Base-by-base conservation (phyloP, 2,888 invertebrate species). In the Phasia obesa region DNA sequence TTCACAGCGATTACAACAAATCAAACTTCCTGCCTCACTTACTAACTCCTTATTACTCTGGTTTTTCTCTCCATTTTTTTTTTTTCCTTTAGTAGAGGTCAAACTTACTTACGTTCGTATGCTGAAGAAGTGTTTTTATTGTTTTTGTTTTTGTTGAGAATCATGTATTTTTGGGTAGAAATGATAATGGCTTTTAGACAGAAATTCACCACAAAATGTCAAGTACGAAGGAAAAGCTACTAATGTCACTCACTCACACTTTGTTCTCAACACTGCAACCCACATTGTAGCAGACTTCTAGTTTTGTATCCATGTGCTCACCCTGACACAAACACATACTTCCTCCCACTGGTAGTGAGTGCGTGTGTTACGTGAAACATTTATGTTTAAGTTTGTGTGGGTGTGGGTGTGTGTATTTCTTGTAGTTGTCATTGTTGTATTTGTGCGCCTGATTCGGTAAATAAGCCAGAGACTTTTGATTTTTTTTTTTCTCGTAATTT, bases 171-270 rank as follows among this genome's bases (percentile, higher is more conserved):
- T 76, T 69, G 49, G 62, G 17, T 25, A 64, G 64, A 81, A 76
- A 77, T 65, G 65, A 82, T 62, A 23, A 90, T 90, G 91, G 90
- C 91, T 91, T 90, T 89, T 88, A 86, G 89, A 89, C 88, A 86
- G 89, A 89, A 89, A 90, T 89, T 91, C 90, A 90, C 91, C 91
- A 91, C 91, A 91, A 91, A 91, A 90, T 90, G 91, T 91, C 90
- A 91, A 90, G 90, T 90, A 89, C 88, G 88, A 88, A 87, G 65
- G 47, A 87, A 90, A 90, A 89, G 89, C 90, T 89, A 89, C 86
- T 49, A 79, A 71, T 67, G 86, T 76, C 83, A 83, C 60, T 71
- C 71, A 79, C 55, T 60, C 70, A 59, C 38, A 51, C 57, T 4
- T 31, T 4, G 3, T 31, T 13, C n/a, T n/a, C n/a, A n/a, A n/a